Conservation (phyloP, 1,140 invertebrate species). For the Hesperophylax magnus region DNA sequence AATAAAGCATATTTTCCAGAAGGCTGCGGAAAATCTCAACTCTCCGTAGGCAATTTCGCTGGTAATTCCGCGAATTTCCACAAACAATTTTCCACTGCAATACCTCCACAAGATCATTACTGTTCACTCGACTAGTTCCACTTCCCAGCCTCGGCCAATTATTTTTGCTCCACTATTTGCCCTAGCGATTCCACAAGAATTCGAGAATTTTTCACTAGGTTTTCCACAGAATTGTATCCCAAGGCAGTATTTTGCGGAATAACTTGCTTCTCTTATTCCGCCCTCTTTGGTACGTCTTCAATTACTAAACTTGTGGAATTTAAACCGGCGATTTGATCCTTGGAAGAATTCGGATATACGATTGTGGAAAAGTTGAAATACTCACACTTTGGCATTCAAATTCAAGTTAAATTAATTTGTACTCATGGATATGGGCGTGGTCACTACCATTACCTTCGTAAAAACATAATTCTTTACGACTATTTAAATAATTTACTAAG, state of each 20-base stretch:
- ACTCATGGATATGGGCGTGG: no score
- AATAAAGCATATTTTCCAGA: not conserved
- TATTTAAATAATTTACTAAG: no score
- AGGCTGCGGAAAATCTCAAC: not conserved
- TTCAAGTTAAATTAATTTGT: no score
- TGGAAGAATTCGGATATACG: not conserved
- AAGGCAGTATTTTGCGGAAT: constrained; percentile 2
- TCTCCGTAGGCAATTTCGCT: not conserved
- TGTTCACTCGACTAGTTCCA: constrained; percentile 44
- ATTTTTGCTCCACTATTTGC: constrained; percentile 41
- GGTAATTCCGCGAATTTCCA: constrained; percentile 35
- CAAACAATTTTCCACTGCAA: constrained; percentile 55
- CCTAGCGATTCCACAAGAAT: constrained; percentile 31
- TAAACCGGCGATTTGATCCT: not conserved
- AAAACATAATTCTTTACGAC: no score
- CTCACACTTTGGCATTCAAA: no score
- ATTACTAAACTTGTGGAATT: constrained; percentile 18
- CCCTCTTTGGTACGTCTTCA: constrained; percentile 27
- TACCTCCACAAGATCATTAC: constrained; percentile 54
- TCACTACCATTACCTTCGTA: no score
- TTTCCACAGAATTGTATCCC: constrained; percentile 21
- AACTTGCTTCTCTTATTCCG: constrained; percentile 37
- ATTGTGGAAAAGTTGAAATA: no score
- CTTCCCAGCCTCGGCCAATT: constrained; percentile 42
- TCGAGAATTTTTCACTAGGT: constrained; percentile 30